Conservation (phyloP, 2,888 invertebrate species). For the Hyles lineata region DNA sequence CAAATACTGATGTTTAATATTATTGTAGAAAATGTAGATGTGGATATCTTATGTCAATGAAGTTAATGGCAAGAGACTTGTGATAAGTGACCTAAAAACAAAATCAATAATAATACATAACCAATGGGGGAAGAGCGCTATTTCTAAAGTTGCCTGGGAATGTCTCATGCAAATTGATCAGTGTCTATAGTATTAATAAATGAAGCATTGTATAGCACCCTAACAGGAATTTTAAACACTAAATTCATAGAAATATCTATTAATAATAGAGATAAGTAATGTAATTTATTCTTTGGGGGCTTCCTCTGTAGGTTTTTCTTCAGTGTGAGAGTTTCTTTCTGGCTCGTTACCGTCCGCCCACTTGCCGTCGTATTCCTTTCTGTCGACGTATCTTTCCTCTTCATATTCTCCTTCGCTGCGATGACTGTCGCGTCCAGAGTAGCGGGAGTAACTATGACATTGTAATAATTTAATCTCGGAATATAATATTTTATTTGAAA, state of each 20-base stretch:
- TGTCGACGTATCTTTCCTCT: conserved; percentile 84
- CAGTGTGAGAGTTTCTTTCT: conserved; percentile 60
- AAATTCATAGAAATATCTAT: conserved; percentile 41
- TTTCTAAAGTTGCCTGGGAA: neutral
- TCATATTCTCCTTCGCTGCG: conserved; percentile 83
- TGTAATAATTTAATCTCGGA: conserved; percentile 27
- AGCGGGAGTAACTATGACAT: conserved; percentile 70
- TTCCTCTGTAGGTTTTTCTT: conserved; percentile 72
- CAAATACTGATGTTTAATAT: no score
- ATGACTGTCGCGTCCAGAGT: conserved; percentile 77
- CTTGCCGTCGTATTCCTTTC: conserved; percentile 87
- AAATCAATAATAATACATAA: neutral
- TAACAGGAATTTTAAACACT: conserved; percentile 36
- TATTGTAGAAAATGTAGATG: no score
- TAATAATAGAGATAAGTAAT: conserved; percentile 32
- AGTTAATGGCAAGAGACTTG: no score
- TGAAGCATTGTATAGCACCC: conserved; percentile 33
- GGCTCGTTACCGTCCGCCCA: conserved; percentile 86
- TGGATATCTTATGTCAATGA: no score
- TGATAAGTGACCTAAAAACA: neutral
- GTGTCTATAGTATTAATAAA: neutral
- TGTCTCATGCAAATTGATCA: neutral
- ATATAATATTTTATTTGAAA: conserved; percentile 10
- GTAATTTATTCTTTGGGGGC: conserved; percentile 68
- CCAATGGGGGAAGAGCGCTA: neutral